Base-by-base conservation (phyloP, 2,113 vertebrate species). In the Pavo muticus region DNA sequence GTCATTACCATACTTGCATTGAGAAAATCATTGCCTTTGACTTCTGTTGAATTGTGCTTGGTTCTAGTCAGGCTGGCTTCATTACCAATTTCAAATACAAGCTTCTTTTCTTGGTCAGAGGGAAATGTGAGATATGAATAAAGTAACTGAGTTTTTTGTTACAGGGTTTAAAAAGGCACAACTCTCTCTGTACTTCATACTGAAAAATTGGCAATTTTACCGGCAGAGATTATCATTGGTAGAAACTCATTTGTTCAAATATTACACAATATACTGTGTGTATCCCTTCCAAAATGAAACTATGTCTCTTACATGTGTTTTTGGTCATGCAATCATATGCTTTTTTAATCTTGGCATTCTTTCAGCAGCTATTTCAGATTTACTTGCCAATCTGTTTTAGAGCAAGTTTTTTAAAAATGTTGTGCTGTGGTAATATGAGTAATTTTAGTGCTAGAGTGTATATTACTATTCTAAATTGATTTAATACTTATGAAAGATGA, bases 281-380 rank as follows among this genome's bases (percentile, higher is more conserved):
- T 67, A 73, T 92, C 74, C 72, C 86, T 96, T 95, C 90, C 79
- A 90, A 88, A 96, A 93, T 88, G 94, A 96, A 95, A 97, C 91
- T 45, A 1, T 90, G 93, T 91, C 79, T 77, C 64, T 72, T 90
- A 72, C 88, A 91, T 83, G 48, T 91, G 84, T 95, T 97, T 96
- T 79, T 9, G 5, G 95, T 95, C 93, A 71, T 91, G 50, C 74
- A 84, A 92, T 96, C 82, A 82, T 77, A 57, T 12, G 63, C 88
- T 70, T 73, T 63, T 27, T 60, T 59, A 59, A n/a, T 90, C 30
- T 71, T 95, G 92, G 88, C 84, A 68, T 91, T 87, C n/a, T 78
- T 95, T 93, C 91, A 94, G 71, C 80, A 93, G 74, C 72, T 94
- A 84, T 95, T 97, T 97, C 78, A 88, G 80, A 86, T 94, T 96